Evolutionary conservation across 2,888 invertebrate genomes (phyloP).

Genomic region (Axea sp.): DNA sequence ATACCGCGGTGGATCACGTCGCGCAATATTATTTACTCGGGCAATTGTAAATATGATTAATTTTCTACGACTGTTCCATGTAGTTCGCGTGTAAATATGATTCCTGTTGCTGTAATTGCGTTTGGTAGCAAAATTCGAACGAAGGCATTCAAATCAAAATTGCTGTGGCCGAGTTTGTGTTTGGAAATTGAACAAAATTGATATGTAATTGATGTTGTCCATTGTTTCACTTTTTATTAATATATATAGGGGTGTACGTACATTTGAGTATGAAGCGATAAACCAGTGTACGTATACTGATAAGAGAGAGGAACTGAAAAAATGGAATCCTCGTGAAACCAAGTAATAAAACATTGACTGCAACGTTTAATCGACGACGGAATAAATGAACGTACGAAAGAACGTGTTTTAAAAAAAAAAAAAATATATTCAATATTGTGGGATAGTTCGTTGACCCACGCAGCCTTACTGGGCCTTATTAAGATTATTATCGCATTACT

Average conservation of each 20-base stretch:
- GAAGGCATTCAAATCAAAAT: too few relatives aligned
- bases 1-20: too few relatives aligned
- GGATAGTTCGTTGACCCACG: conserved; percentile 75
- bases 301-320: neutral
- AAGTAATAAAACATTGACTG: conserved; percentile 35
- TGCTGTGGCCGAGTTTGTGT: conserved; percentile 8
- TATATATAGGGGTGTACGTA: conserved; percentile 14
- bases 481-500: conserved; percentile 78
- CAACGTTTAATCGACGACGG: conserved; percentile 44
- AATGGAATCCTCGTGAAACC: conserved; percentile 10
- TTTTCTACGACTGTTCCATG: conserved; percentile 1
- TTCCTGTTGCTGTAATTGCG: too few relatives aligned
- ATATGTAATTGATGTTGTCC: conserved; percentile 57
- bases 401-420: conserved; percentile 69
- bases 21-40: neutral
- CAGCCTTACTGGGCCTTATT: conserved; percentile 80
- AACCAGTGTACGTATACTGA: conserved; percentile 1
- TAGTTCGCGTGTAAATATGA: conserved; percentile 6
- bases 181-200: conserved; percentile 17
- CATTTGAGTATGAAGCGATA: conserved; percentile 13
- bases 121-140: too few relatives aligned
- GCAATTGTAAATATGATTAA: conserved; percentile 11
- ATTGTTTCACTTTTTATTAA: conserved; percentile 50
- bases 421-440: conserved; percentile 75
- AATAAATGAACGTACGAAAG: conserved; percentile 48